These are phyloP conservation scores for Lepidonotus clava DNA, from an alignment of 2,888 invertebrate genomes.

Conservation along the genomic window DNA sequence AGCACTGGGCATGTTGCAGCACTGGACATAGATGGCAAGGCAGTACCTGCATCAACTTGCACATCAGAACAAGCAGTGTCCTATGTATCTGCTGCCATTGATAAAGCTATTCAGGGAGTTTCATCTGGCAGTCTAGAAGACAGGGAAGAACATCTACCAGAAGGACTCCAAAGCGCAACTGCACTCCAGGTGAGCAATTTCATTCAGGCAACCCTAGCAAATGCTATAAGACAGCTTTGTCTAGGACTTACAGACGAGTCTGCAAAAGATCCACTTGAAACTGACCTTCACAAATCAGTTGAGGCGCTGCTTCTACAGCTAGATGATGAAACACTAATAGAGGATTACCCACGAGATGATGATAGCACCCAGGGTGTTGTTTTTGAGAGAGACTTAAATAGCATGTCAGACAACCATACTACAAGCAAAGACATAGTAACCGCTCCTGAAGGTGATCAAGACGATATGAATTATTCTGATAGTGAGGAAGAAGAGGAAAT, in stretches of 20 bases:
- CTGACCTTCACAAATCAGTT: not conserved
- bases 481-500: not conserved
- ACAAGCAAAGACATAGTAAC: not conserved
- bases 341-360: too few relatives aligned
- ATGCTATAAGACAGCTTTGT: not conserved
- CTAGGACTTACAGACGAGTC: not conserved
- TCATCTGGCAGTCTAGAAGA: too few relatives aligned
- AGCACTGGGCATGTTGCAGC: not conserved
- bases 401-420: not conserved
- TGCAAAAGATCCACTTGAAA: not conserved
- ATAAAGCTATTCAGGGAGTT: not conserved
- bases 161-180: too few relatives aligned
- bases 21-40: not conserved
- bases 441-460: not conserved
- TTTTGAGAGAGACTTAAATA: not conserved
- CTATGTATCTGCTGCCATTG: not conserved
- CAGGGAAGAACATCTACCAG: too few relatives aligned
- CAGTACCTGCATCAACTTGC: not conserved
- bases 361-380: not conserved
- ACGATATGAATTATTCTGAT: not conserved
- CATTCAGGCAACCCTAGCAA: not conserved
- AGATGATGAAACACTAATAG: not conserved
- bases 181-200: not conserved
- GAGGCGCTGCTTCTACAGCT: not conserved
- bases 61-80: not conserved